Evolutionary conservation across 2,113 vertebrate genomes (phyloP), one percentile per base, ranked within the genome.

Genomic region (Datnioides undecimradiatus): DNA sequence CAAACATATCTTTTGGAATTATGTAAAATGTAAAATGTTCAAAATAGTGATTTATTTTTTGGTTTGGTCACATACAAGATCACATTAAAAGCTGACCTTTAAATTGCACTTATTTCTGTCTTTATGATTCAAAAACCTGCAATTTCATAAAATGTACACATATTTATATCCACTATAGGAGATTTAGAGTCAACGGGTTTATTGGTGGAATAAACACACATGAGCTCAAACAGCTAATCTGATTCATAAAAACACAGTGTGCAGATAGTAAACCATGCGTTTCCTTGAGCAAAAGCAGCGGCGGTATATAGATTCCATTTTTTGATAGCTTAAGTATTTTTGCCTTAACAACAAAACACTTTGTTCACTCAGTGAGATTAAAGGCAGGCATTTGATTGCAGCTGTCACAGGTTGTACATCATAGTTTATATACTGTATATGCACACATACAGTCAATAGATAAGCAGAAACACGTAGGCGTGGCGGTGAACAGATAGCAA

Each of bases 271-370:
- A 73, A 52, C 21, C 45, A 3, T 60, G 49, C 57, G 25, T 76
- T 73, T 27, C 60, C 41, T 27, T 2, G 13, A 62, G 65, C 64
- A 67, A 34, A 41, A 54, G 43, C 76, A 36, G 73, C 11, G 16
- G n/a, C 1, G 3, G 17, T 40, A 46, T 87, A 84, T 74, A 65
- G 80, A 87, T 76, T 81, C 52, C 8, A 59, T 86, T 83, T 79
- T 25, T 58, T 82, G 62, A 81, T 76, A 45, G 25, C 21, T 23
- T 1, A 1, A 27, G 25, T 64, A n/a, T 51, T 77, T 54, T 63
- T 17, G 16, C 31, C 86, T 74, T 82, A 41, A 27, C 66, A 63
- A 34, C 67, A 72, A 79, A 73, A 76, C 57, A 43, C 75, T 65
- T 69, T 13, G 57, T n/a, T 36, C 10, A 5, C 49, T 77, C 70